These are phyloP conservation scores for Hyles euphorbiae DNA, from an alignment of 1,140 invertebrate species.

Conservation along the genomic window DNA sequence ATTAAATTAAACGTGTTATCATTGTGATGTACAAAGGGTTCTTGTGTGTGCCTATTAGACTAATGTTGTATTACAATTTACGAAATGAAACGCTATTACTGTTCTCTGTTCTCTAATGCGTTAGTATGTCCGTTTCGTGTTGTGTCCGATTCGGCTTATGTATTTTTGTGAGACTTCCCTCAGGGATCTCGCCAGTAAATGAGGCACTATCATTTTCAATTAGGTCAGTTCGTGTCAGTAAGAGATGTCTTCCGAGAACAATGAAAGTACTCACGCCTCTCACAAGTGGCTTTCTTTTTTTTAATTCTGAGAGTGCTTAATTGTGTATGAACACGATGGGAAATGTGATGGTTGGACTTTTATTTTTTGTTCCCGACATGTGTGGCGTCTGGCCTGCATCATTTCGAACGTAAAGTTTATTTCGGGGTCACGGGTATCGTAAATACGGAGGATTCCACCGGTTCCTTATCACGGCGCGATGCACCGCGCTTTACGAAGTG, in stretches of 20 bases:
- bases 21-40: slow-evolving; percentile 30
- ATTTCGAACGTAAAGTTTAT: slow-evolving; percentile 20
- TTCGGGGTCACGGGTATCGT: slow-evolving; percentile 19
- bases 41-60: slow-evolving; percentile 54
- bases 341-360: slow-evolving; percentile 36
- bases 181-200: slow-evolving; percentile 52
- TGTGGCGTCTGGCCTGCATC: slow-evolving; percentile 30
- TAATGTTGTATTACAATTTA: slow-evolving; percentile 58
- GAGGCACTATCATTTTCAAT: slow-evolving; percentile 72
- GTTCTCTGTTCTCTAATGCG: background rate
- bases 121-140: slow-evolving; percentile 23
- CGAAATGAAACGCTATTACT: slow-evolving; percentile 29
- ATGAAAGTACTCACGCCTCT: slow-evolving; percentile 61
- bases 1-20: background rate
- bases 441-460: slow-evolving; percentile 16
- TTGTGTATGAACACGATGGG: slow-evolving; percentile 50
- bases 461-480: slow-evolving; percentile 16
- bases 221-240: slow-evolving; percentile 66
- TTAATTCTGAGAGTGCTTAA: slow-evolving; percentile 49
- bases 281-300: slow-evolving; percentile 65
- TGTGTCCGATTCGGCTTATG: slow-evolving; percentile 35
- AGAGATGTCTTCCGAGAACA: slow-evolving; percentile 64
- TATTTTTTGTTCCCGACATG: slow-evolving; percentile 31
- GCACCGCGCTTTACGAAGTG: slow-evolving; percentile 40
- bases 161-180: slow-evolving; percentile 53